phyloP scores from a whole-genome alignment of 2,113 vertebrate genomes.

The Mugil cephalus region DNA sequence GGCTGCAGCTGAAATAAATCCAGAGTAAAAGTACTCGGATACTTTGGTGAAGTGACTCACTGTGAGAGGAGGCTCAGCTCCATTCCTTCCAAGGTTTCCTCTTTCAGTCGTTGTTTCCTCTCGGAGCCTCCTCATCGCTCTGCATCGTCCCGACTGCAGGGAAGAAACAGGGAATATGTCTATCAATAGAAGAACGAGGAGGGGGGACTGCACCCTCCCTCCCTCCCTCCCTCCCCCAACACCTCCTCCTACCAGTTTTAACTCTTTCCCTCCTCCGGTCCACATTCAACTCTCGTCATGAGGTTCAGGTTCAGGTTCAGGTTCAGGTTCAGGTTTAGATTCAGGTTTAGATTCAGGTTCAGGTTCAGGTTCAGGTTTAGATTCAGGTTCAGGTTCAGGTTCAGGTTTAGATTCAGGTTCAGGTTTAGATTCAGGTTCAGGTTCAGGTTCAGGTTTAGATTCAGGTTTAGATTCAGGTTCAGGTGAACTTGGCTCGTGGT shows the following conservation, averaged over 20 bases:
- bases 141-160: constrained; percentile 50
- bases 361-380: too few species aligned
- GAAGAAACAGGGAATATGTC: constrained; percentile 46
- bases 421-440: too few species aligned
- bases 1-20: too few species aligned
- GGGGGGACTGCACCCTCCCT: constrained; percentile 30
- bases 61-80: not conserved
- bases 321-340: too few species aligned
- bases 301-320: too few species aligned
- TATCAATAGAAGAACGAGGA: constrained; percentile 60
- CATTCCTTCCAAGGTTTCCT: constrained; percentile 3
- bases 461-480: too few species aligned
- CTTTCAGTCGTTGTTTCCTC: not conserved
- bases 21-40: not conserved
- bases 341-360: too few species aligned
- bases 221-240: constrained; percentile 3
- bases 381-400: too few species aligned
- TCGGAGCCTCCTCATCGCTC: constrained; percentile 23
- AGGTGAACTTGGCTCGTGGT: too few species aligned
- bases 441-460: too few species aligned
- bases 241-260: constrained; percentile 65
- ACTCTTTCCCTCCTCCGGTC: constrained; percentile 67
- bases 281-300: too few species aligned
- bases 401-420: too few species aligned
- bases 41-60: constrained; percentile 21